Evolutionary conservation across 2,113 vertebrate species (phyloP).

Genomic region (Pterocles gutturalis): DNA sequence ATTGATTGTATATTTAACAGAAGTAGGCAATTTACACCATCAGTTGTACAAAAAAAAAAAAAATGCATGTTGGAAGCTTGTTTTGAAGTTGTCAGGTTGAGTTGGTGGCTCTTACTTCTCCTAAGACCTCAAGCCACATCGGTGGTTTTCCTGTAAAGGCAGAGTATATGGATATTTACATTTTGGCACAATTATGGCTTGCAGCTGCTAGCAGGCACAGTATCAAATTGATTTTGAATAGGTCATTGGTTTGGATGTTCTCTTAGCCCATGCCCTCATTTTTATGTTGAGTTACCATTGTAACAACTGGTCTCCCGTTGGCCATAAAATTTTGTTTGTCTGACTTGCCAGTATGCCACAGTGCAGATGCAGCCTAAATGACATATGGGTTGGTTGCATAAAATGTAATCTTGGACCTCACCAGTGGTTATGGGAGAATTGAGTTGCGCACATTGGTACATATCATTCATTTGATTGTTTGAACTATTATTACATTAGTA

Average conservation of each 20-base stretch:
- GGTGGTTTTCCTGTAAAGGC: not conserved
- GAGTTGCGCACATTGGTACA: fast-evolving
- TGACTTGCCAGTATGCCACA: not conserved
- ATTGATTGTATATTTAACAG: not conserved
- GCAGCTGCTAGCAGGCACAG: not conserved
- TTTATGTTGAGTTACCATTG: not conserved
- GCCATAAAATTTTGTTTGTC: not conserved
- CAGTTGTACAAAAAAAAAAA: not conserved
- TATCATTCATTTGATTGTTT: not conserved
- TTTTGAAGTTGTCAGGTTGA: not conserved
- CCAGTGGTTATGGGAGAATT: not conserved
- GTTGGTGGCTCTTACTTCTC: not conserved
- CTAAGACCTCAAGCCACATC: not conserved
- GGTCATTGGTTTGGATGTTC: not conserved
- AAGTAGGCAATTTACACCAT: not conserved
- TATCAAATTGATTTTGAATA: not conserved
- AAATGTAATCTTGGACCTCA: not conserved
- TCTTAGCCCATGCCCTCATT: not conserved
- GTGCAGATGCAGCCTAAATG: not conserved
- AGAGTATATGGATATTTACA: not conserved
- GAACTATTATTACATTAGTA: not conserved
- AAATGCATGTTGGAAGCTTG: not conserved
- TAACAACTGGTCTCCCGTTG: not conserved
- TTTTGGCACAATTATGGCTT: not conserved
- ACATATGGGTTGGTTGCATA: too few species aligned